A percentile compares a stretch with the other conserved stretches of the same genome.
phyloP scores from a whole-genome alignment of 1,140 invertebrate species.

The Conus betulinus region DNA sequence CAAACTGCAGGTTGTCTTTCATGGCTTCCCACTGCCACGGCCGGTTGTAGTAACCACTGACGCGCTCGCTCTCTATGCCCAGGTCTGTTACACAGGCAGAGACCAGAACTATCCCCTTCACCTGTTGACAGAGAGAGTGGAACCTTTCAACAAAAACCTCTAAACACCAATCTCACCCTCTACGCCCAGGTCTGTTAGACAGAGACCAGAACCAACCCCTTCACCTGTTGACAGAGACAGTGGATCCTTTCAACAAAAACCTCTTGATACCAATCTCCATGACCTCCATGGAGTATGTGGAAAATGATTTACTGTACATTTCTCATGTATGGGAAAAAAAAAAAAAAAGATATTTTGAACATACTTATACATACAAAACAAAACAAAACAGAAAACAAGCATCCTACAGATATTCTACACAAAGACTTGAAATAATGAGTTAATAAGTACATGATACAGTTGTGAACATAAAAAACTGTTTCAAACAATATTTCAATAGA shows the following conservation, averaged over 20 bases:
- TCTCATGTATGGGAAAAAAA: background rate
- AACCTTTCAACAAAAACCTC: background rate
- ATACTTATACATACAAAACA: background rate
- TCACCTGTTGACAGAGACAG: slow-evolving; percentile 45
- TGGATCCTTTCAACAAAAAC: background rate
- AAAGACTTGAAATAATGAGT: too few species aligned
- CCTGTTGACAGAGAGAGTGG: slow-evolving; percentile 26
- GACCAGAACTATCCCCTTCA: slow-evolving; percentile 69
- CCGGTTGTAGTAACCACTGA: slow-evolving; percentile 69
- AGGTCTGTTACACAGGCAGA: slow-evolving; percentile 69
- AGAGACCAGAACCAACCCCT: slow-evolving; percentile 69
- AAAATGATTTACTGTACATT: background rate
- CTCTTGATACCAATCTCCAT: slow-evolving; percentile 41
- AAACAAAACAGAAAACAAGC: too few species aligned
- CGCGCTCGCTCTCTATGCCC: slow-evolving; percentile 63
- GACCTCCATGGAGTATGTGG: background rate
- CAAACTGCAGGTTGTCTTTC: slow-evolving; percentile 54
- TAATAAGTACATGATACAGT: too few species aligned
- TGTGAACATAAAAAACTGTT: too few species aligned
- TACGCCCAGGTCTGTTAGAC: slow-evolving; percentile 66
- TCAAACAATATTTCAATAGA: too few species aligned
- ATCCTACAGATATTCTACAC: too few species aligned
- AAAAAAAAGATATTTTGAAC: background rate
- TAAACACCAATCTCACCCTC: slow-evolving; percentile 54
- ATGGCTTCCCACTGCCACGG: slow-evolving; percentile 71